Percentiles rank a stretch among this genome's conserved stretches.
phyloP scores from a whole-genome alignment of 2,888 invertebrate species.

The Metacarcinus magister region DNA sequence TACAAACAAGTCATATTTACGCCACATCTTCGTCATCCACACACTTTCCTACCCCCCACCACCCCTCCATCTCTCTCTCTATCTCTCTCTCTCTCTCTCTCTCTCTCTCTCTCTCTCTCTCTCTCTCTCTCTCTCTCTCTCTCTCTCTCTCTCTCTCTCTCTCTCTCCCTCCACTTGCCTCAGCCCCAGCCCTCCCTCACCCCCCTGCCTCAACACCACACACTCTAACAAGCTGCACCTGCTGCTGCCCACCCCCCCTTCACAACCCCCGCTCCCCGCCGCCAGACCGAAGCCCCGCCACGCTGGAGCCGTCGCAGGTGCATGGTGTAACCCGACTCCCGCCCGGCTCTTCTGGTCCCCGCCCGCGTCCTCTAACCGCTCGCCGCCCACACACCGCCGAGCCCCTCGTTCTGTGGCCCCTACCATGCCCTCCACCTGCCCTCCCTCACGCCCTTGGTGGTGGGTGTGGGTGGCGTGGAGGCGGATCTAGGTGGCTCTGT shows the following conservation, averaged over 20 bases:
- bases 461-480: neutral
- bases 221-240: conserved; percentile 52
- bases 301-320: conserved; percentile 67
- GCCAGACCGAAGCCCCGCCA: conserved; percentile 66
- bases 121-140: conserved; percentile 9
- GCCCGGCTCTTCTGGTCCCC: neutral
- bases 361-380: conserved; percentile 32
- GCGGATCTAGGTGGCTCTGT: neutral
- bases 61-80: neutral
- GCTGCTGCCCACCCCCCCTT: conserved; percentile 19
- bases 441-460: neutral
- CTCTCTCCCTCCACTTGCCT: neutral
- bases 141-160: neutral
- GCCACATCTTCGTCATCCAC: neutral
- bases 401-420: neutral
- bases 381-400: conserved; percentile 39
- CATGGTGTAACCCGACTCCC: conserved; percentile 62
- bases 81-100: conserved; percentile 26
- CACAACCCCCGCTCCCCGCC: neutral
- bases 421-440: neutral
- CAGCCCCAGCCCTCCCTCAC: conserved; percentile 12
- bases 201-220: conserved; percentile 28
- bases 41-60: neutral
- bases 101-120: conserved; percentile 22
- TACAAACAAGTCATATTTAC: neutral